Conservation (phyloP, 2,113 vertebrate species). For the Philantomba maxwellii region DNA sequence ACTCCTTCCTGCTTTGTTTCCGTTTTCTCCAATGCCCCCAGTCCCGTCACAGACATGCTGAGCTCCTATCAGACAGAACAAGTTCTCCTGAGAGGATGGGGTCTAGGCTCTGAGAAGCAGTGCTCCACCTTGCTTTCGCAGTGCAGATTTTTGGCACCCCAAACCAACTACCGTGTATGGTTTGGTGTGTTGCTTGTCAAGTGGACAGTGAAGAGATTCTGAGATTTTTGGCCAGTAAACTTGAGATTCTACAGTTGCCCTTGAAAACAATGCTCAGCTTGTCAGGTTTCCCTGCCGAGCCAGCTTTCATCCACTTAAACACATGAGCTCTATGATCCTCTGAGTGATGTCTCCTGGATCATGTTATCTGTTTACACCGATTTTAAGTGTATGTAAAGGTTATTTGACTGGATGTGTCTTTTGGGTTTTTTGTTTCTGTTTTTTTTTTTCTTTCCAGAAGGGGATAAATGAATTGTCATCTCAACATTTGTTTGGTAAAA, state of each 20-base stretch:
- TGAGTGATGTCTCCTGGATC: constrained; percentile 42
- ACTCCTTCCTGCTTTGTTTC: background rate
- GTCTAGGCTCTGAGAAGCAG: background rate
- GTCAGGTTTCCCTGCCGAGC: constrained; percentile 47
- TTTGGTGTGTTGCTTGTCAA: constrained; percentile 5
- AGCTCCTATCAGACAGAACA: background rate
- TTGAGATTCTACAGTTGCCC: background rate
- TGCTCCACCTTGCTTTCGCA: background rate
- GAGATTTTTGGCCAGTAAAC: background rate
- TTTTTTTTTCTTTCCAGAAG: constrained; percentile 26
- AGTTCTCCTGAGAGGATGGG: background rate
- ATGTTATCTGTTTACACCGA: constrained; percentile 54
- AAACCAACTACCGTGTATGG: background rate
- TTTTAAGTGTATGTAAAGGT: constrained; percentile 60
- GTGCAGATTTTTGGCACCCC: background rate
- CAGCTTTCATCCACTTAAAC: constrained; percentile 7
- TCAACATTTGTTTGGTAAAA: constrained; percentile 63
- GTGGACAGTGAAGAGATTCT: background rate
- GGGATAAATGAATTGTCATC: constrained; percentile 52
- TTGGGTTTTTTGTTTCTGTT: constrained; percentile 21
- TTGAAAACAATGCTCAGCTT: constrained; percentile 14
- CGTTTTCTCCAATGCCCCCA: background rate
- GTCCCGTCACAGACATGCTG: background rate
- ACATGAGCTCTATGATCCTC: constrained; percentile 43
- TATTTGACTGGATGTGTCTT: constrained; percentile 60